Evolutionary conservation across 2,888 invertebrate species (phyloP).

Genomic region (Timandra comae): DNA sequence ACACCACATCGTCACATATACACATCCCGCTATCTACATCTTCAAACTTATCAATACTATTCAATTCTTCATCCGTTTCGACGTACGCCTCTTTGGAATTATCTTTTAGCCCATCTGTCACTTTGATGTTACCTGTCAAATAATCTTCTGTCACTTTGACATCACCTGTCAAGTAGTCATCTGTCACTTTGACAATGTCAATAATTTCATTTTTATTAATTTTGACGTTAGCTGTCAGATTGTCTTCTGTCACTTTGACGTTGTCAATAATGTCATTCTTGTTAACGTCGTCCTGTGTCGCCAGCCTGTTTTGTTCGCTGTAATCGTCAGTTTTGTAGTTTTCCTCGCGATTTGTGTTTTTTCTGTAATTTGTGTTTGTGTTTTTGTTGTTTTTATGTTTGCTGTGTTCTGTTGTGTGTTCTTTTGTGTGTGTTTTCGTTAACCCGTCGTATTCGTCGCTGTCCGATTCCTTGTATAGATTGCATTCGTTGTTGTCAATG

Average conservation of each 20-base stretch:
- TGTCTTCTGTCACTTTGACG: not conserved
- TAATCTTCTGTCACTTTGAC: too few species aligned
- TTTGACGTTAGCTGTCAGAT: not conserved
- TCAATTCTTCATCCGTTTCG: not conserved
- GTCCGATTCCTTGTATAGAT: conserved; percentile 24
- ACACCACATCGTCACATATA: conserved; percentile 38
- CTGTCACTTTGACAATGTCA: not conserved
- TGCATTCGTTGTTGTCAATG: conserved; percentile 24
- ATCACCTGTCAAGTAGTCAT: too few species aligned
- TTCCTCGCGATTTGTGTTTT: conserved; percentile 1
- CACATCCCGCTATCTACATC: too few species aligned
- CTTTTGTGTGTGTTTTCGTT: too few species aligned
- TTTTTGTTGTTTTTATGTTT: conserved; percentile 4
- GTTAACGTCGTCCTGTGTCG: too few species aligned
- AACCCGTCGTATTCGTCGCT: conserved; percentile 8
- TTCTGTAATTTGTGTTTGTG: not conserved
- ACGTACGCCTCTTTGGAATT: not conserved
- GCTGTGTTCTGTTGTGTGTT: too few species aligned
- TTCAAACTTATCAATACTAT: too few species aligned
- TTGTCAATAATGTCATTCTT: too few species aligned
- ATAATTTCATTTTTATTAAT: not conserved
- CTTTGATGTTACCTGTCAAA: too few species aligned
- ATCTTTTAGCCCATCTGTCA: too few species aligned
- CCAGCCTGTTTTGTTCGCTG: too few species aligned
- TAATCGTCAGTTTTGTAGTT: too few species aligned